Conservation (phyloP, 2,113 vertebrate genomes). For the Symphodus melops region DNA sequence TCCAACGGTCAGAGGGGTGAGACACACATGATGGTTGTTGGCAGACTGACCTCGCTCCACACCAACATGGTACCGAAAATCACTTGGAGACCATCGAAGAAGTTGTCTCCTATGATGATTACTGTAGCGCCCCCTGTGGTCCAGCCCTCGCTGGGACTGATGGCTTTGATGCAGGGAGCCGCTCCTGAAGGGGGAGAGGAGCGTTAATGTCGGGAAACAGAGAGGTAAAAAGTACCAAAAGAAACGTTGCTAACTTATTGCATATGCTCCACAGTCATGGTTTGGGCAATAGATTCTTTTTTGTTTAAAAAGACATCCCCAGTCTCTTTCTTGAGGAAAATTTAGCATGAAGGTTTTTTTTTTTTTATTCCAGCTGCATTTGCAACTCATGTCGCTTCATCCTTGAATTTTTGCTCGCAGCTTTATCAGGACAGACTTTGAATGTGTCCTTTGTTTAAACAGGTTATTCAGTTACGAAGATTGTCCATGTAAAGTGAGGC, state of each 20-base stretch:
- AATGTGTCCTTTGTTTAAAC: conserved; percentile 8
- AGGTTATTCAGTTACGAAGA: background rate
- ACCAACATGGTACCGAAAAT: conserved; percentile 85
- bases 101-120: conserved; percentile 87
- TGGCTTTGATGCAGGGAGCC: conserved; percentile 85
- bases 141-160: conserved; percentile 85
- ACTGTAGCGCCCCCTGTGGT: conserved; percentile 85
- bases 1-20: conserved; percentile 52
- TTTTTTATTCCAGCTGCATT: conserved; percentile 38
- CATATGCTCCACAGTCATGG: background rate
- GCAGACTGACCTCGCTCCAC: conserved; percentile 82
- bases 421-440: conserved; percentile 23
- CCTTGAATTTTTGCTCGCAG: conserved; percentile 6
- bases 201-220: background rate
- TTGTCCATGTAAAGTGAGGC: conserved; percentile 12
- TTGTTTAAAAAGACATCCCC: no score
- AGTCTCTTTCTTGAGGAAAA: background rate
- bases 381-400: conserved; percentile 41
- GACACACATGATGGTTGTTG: conserved; percentile 35
- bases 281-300: background rate
- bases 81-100: conserved; percentile 86
- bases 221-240: background rate
- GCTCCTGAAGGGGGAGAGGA: conserved; percentile 59
- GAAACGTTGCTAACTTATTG: no score
- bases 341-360: conserved; percentile 18